phyloP scores from a whole-genome alignment of 2,113 vertebrate genomes.

The Oxygymnocypris stewartii region DNA sequence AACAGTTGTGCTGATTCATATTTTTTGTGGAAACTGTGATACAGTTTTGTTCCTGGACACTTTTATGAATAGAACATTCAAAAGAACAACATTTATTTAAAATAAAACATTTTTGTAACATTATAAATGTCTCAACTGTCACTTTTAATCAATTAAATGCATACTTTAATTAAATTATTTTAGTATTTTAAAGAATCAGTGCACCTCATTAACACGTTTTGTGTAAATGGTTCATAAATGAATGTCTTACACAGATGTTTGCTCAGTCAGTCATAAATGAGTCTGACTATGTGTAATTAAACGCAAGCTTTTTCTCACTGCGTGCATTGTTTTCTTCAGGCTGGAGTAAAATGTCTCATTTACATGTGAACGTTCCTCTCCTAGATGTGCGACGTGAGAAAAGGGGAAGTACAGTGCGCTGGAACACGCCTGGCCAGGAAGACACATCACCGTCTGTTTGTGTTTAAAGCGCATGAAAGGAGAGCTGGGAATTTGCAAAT shows the following conservation, averaged over 20 bases:
- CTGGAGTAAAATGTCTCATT: constrained; percentile 18
- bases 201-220: background rate
- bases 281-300: background rate
- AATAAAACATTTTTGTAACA: no score
- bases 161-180: background rate
- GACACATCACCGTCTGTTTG: constrained; percentile 17
- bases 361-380: constrained; percentile 16
- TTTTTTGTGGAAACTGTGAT: no score
- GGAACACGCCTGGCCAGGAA: background rate
- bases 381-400: constrained; percentile 22
- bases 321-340: background rate
- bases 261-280: background rate
- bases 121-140: no score
- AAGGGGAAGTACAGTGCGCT: constrained; percentile 21
- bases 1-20: no score
- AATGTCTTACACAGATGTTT: background rate
- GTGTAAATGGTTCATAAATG: background rate
- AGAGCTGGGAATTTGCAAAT: constrained; percentile 43
- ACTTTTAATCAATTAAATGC: background rate
- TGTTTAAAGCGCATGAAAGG: background rate
- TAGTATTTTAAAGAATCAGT: background rate
- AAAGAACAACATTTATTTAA: no score
- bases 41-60: no score
- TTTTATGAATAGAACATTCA: no score
- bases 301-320: background rate